phyloP scores from a whole-genome alignment of 2,888 invertebrate genomes.

The Agrilus cyanescens region DNA sequence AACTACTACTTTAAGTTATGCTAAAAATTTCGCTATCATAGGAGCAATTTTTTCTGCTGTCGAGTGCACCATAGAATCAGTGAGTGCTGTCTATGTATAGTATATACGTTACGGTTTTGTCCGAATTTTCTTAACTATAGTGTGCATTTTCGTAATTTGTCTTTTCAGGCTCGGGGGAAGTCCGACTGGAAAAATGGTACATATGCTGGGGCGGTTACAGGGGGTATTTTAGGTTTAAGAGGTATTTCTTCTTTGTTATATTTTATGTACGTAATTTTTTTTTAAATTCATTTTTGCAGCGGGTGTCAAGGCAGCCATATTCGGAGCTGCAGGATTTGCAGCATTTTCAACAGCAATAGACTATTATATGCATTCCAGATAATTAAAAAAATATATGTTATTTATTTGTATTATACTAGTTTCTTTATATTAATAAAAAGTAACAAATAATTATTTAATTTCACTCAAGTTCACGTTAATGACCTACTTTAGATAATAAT shows the following conservation, averaged over 20 bases:
- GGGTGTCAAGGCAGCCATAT: conserved; percentile 82
- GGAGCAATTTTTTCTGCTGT: conserved; percentile 89
- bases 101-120: conserved; percentile 2
- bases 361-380: conserved; percentile 70
- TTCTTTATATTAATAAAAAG: too few species aligned
- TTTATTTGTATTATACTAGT: too few species aligned
- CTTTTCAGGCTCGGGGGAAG: conserved; percentile 54
- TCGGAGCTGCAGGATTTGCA: conserved; percentile 96
- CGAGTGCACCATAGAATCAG: conserved; percentile 90
- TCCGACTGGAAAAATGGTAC: conserved; percentile 96
- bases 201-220: conserved; percentile 86
- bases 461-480: too few species aligned
- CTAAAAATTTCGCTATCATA: conserved; percentile 94
- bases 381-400: background rate
- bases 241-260: conserved; percentile 35
- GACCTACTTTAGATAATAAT: too few species aligned
- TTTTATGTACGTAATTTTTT: conserved; percentile 1
- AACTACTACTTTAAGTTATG: conserved; percentile 79
- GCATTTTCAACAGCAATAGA: conserved; percentile 95
- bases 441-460: too few species aligned
- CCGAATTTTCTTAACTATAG: conserved; percentile 3
- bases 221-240: conserved; percentile 80
- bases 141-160: background rate
- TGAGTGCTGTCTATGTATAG: conserved; percentile 33
- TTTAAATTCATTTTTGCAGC: conserved; percentile 45